phyloP scores from a whole-genome alignment of 2,113 vertebrate species.

The Holacanthus passer region DNA sequence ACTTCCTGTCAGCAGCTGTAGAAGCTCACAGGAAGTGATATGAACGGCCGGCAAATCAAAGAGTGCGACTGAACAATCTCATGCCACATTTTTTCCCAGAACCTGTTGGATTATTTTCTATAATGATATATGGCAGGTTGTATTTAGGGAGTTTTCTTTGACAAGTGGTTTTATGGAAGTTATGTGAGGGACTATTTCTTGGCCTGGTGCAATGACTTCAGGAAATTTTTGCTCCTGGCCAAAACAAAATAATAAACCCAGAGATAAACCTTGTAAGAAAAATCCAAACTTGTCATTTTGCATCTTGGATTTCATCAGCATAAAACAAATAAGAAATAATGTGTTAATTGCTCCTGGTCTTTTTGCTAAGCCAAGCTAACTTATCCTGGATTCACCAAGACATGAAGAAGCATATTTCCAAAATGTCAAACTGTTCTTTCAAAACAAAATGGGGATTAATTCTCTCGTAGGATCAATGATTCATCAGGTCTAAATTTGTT shows the following conservation, averaged over 20 bases:
- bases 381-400: not conserved
- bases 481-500: not conserved
- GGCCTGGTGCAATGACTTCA: not conserved
- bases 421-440: not conserved
- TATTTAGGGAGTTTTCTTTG: not conserved
- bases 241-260: not conserved
- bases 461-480: not conserved
- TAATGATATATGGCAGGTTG: conserved; percentile 13
- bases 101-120: conserved; percentile 4
- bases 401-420: not conserved
- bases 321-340: not conserved
- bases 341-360: not conserved
- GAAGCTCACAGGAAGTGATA: conserved; percentile 1
- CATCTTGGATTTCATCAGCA: not conserved
- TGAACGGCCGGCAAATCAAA: conserved; percentile 28
- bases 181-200: conserved; percentile 12
- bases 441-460: not conserved
- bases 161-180: not conserved
- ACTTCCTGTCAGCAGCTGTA: conserved; percentile 18
- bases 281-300: not conserved
- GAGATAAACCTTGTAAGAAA: not conserved
- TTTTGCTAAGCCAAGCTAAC: conserved; percentile 13
- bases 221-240: not conserved
- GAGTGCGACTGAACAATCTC: conserved; percentile 62
- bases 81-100: not conserved